A percentile compares a stretch with the other conserved stretches of the same genome.
Conservation (phyloP, 2,113 vertebrate species). For the Eonycteris spelaea region DNA sequence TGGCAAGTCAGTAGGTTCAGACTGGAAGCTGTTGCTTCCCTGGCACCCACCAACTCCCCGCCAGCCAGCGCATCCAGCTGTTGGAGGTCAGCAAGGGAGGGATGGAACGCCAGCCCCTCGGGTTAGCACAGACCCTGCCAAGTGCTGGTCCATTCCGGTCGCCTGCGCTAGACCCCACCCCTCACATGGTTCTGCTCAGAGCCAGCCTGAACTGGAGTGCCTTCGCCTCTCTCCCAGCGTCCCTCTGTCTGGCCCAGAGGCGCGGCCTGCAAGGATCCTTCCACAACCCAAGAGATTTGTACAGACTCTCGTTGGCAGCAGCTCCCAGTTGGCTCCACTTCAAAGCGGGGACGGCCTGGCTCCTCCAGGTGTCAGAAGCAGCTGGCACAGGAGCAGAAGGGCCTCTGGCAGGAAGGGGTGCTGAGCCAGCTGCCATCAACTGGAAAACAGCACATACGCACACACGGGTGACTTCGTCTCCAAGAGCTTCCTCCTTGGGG, state of each 20-base stretch:
- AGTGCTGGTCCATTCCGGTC: not conserved
- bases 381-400: conserved; percentile 44
- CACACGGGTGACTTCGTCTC: not conserved
- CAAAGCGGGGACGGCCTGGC: conserved; percentile 41
- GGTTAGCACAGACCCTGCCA: not conserved
- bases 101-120: not conserved
- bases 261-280: not conserved
- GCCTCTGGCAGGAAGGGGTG: conserved; percentile 43
- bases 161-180: conserved; percentile 33
- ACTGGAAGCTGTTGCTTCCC: not conserved
- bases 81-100: not conserved
- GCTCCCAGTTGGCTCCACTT: conserved; percentile 48
- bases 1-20: not conserved
- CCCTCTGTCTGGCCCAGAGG: not conserved
- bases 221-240: not conserved
- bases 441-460: not conserved
- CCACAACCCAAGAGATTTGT: not conserved
- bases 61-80: conserved; percentile 15
- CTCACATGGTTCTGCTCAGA: conserved; percentile 9
- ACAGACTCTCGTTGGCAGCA: conserved; percentile 34
- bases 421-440: not conserved
- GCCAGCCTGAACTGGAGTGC: not conserved
- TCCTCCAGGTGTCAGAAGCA: conserved; percentile 60
- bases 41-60: not conserved
- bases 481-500: not conserved